phyloP scores from a whole-genome alignment of 2,888 invertebrate species.

The Metellina segmentata region DNA sequence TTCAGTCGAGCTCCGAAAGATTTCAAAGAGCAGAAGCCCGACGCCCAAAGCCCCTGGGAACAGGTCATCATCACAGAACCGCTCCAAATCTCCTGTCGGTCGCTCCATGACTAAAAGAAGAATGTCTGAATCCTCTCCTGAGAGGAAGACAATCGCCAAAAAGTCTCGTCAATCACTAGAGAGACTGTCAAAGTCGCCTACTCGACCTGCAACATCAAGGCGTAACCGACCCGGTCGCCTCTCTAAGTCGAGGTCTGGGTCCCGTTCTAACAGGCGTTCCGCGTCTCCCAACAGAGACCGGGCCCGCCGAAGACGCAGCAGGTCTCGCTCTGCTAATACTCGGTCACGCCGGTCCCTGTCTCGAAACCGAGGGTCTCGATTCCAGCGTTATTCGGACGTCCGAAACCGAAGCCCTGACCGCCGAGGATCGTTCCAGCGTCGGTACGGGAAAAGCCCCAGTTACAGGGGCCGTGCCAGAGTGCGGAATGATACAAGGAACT shows the following conservation, averaged over 20 bases:
- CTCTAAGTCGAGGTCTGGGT: background rate
- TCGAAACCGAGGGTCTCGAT: background rate
- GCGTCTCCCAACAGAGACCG: background rate
- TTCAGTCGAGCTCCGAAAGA: background rate
- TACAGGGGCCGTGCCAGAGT: background rate
- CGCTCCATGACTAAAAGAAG: background rate
- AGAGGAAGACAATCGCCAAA: background rate
- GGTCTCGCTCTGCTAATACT: background rate
- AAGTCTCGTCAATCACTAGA: background rate
- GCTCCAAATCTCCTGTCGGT: background rate
- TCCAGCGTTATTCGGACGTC: background rate
- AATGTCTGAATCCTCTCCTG: background rate
- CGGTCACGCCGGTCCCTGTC: slow-evolving; percentile 21
- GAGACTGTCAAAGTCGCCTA: background rate
- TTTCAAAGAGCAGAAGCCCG: background rate
- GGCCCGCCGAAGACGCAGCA: background rate
- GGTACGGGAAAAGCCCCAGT: slow-evolving; percentile 14
- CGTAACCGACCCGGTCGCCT: background rate
- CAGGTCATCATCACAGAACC: background rate
- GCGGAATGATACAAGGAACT: background rate
- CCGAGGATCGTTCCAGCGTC: slow-evolving; percentile 3
- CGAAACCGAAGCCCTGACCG: slow-evolving; percentile 40
- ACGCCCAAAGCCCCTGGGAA: background rate
- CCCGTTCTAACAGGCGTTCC: background rate
- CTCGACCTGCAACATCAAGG: background rate